phyloP scores from a whole-genome alignment of 2,113 vertebrate species.

The Oryzias curvinotus region DNA sequence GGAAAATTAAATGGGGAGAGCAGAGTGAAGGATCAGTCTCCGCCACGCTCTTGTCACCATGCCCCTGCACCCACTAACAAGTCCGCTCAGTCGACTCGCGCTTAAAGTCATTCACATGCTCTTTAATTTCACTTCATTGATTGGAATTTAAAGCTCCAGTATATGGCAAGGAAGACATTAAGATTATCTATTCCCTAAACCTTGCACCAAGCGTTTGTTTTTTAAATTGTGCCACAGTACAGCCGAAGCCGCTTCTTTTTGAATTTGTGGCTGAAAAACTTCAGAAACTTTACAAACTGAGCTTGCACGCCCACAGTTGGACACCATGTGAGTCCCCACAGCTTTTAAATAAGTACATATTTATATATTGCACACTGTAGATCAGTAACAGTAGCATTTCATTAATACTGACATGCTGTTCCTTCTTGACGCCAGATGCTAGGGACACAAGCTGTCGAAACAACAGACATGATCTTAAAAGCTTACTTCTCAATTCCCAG shows the following conservation, averaged over 20 bases:
- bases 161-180: conserved; percentile 74
- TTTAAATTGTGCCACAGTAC: conserved; percentile 61
- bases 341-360: conserved; percentile 54
- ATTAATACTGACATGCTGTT: conserved; percentile 75
- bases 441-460: conserved; percentile 74
- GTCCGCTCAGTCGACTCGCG: conserved; percentile 68
- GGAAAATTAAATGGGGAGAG: conserved; percentile 84
- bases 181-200: conserved; percentile 73
- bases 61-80: conserved; percentile 75
- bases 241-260: conserved; percentile 32
- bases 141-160: conserved; percentile 76
- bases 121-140: conserved; percentile 81
- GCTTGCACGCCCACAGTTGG: conserved; percentile 27
- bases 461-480: conserved; percentile 66
- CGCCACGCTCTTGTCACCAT: conserved; percentile 72
- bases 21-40: conserved; percentile 73
- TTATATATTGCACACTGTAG: conserved; percentile 57
- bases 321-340: conserved; percentile 26
- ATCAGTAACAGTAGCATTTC: conserved; percentile 73
- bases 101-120: conserved; percentile 77
- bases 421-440: conserved; percentile 70
- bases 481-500: conserved; percentile 48
- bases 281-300: conserved; percentile 52
- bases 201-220: conserved; percentile 68
- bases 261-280: conserved; percentile 44